Conservation (phyloP, 2,113 vertebrate species). For the Trogon surrucura region DNA sequence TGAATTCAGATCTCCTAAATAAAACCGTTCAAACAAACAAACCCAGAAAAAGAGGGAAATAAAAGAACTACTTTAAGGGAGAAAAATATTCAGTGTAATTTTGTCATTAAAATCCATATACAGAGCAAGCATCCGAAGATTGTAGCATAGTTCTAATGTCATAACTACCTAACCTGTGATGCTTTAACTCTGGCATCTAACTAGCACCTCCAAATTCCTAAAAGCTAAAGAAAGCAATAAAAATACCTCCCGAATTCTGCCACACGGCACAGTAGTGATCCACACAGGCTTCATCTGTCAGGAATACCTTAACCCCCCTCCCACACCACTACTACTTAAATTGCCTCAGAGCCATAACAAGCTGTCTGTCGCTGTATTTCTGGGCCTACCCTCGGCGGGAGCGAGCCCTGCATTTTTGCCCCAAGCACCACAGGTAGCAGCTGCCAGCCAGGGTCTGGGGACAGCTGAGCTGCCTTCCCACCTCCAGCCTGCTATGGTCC, state of each 20-base stretch:
- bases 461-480: background rate
- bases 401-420: rapidly evolving
- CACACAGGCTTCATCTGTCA: background rate
- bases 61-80: background rate
- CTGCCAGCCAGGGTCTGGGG: rapidly evolving
- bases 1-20: background rate
- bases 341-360: background rate
- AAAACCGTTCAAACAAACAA: background rate
- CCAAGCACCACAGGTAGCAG: rapidly evolving
- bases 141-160: background rate
- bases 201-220: background rate
- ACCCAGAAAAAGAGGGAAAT: background rate
- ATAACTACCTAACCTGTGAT: background rate
- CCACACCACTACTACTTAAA: background rate
- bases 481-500: background rate
- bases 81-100: background rate
- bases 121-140: background rate
- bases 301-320: background rate
- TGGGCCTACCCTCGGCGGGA: background rate
- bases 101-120: background rate
- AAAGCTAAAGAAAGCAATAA: background rate
- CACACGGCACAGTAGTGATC: background rate
- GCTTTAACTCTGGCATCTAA: background rate
- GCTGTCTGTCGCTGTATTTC: too few relatives aligned
- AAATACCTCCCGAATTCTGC: background rate